These are phyloP conservation scores for Eclectus roratus DNA, from an alignment of 2,113 vertebrate species.

Conservation along the genomic window DNA sequence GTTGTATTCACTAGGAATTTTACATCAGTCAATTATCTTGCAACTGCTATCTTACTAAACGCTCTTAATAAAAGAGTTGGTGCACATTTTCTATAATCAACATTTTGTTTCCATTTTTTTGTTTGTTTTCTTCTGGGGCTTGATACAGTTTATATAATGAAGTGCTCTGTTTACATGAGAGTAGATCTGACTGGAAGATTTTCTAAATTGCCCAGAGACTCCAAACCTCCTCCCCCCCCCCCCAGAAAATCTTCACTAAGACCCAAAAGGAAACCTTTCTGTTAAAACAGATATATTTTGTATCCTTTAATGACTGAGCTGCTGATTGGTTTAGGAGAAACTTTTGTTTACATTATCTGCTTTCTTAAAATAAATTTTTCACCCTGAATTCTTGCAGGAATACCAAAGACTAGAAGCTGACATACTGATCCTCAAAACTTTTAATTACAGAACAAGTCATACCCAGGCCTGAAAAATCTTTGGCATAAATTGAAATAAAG, in stretches of 20 bases:
- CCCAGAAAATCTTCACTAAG: neutral
- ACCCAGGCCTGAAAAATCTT: neutral
- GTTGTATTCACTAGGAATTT: neutral
- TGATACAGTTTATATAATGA: neutral
- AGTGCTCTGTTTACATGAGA: neutral
- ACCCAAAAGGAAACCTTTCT: accelerated
- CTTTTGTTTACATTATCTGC: neutral
- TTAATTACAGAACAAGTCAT: neutral
- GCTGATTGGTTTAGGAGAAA: neutral
- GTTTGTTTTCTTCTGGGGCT: neutral
- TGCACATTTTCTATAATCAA: neutral
- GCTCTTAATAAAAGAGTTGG: neutral
- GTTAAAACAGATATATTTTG: neutral
- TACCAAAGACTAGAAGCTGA: neutral
- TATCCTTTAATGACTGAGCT: neutral
- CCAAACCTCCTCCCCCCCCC: too few relatives aligned
- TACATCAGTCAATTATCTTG: constrained; percentile 7
- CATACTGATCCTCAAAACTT: neutral
- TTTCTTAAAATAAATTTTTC: neutral
- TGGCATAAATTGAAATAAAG: neutral
- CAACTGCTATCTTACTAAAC: neutral
- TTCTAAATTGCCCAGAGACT: neutral
- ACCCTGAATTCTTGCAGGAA: neutral
- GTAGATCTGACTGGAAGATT: neutral
- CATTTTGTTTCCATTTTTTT: neutral